These are phyloP conservation scores for Lagenorhynchus albirostris DNA, from an alignment of 2,113 vertebrate genomes.

Conservation along the genomic window DNA sequence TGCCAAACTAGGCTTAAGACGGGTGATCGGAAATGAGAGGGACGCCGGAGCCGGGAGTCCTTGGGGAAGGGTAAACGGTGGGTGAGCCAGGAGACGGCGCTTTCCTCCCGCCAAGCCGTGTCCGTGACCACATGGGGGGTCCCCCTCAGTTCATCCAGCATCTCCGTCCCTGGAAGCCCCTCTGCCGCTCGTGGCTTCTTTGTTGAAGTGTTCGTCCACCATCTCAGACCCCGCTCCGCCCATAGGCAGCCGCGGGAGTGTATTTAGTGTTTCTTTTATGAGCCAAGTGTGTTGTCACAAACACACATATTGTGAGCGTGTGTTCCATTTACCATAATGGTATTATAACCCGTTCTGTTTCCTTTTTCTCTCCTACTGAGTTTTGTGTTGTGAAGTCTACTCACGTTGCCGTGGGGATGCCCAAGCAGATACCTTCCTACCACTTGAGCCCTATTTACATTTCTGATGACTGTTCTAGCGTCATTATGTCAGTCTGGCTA, in stretches of 20 bases:
- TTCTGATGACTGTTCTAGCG: rapidly evolving
- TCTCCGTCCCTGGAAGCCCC: rapidly evolving
- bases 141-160: rapidly evolving
- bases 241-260: rapidly evolving
- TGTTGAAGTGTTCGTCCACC: too few relatives aligned
- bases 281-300: too few relatives aligned
- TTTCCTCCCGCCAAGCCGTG: background rate
- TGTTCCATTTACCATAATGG: rapidly evolving
- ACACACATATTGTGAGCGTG: rapidly evolving
- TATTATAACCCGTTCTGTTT: rapidly evolving
- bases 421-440: rapidly evolving
- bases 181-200: background rate
- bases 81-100: rapidly evolving
- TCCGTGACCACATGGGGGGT: rapidly evolving
- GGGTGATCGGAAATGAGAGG: background rate
- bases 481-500: background rate
- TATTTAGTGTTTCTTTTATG: background rate
- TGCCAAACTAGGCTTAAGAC: background rate
- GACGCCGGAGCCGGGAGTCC: rapidly evolving
- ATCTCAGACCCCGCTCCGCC: rapidly evolving
- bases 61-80: rapidly evolving
- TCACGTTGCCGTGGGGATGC: rapidly evolving
- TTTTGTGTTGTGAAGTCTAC: too few relatives aligned
- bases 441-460: rapidly evolving
- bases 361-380: background rate